These are phyloP conservation scores for Charaxes varanes DNA, from an alignment of 1,140 invertebrate genomes.

Conservation along the genomic window DNA sequence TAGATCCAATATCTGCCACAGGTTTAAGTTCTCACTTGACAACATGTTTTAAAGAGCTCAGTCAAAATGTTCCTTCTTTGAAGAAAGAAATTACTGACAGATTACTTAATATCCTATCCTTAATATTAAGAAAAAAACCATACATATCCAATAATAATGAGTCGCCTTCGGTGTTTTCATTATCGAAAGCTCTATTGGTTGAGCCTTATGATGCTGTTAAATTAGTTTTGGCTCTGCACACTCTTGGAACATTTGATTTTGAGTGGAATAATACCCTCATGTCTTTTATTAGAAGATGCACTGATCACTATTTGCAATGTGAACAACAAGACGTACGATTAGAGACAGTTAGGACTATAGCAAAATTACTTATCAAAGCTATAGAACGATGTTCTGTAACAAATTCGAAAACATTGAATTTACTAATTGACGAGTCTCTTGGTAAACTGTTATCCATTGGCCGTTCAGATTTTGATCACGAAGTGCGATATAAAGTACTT, in stretches of 20 bases:
- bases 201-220: conserved; percentile 84
- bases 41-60: conserved; percentile 92
- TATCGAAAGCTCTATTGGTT: conserved; percentile 48
- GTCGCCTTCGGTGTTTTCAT: conserved; percentile 42
- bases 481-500: conserved; percentile 94
- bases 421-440: conserved; percentile 92
- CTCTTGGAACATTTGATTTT: conserved; percentile 97
- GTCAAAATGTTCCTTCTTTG: conserved; percentile 89
- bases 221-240: conserved; percentile 93
- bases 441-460: conserved; percentile 93
- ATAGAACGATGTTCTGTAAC: conserved; percentile 78
- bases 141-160: conserved; percentile 77
- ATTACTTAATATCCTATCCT: conserved; percentile 88
- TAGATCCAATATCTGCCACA: conserved; percentile 95
- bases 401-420: conserved; percentile 86
- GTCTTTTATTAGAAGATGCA: conserved; percentile 94
- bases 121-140: conserved; percentile 92
- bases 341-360: conserved; percentile 96
- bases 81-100: conserved; percentile 95
- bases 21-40: conserved; percentile 93
- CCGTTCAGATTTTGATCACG: conserved; percentile 95
- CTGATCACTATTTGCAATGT: conserved; percentile 93
- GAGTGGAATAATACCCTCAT: conserved; percentile 94
- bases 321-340: conserved; percentile 94
- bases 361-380: conserved; percentile 88